phyloP scores from a whole-genome alignment of 2,888 invertebrate genomes.

The Acleris emargana region DNA sequence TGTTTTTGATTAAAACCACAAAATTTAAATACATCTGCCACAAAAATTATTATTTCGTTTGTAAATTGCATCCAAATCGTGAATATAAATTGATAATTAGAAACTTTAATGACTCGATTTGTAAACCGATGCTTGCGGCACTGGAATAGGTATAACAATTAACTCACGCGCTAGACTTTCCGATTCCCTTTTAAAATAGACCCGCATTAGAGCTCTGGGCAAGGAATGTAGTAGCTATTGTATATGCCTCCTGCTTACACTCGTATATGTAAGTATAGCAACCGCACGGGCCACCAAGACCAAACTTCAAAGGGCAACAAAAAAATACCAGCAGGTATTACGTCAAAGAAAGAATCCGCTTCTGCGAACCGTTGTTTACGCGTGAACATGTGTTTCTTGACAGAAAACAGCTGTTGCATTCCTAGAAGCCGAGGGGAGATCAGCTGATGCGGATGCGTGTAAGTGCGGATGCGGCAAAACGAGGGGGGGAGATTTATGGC shows the following conservation, averaged over 20 bases:
- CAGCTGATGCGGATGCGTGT: constrained; percentile 45
- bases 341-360: constrained; percentile 29
- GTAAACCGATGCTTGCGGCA: too few species aligned
- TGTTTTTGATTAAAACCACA: constrained; percentile 1
- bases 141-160: too few species aligned
- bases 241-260: neutral
- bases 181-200: too few species aligned
- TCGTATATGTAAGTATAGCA: too few species aligned
- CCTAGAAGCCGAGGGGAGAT: constrained; percentile 44
- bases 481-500: constrained; percentile 11
- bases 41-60: constrained; percentile 2
- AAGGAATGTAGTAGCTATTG: neutral
- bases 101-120: neutral
- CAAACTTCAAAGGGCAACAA: constrained; percentile 18
- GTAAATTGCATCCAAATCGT: neutral
- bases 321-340: constrained; percentile 27
- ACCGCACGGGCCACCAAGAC: constrained; percentile 1
- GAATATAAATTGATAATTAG: neutral
- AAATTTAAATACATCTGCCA: constrained; percentile 10
- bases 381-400: constrained; percentile 54
- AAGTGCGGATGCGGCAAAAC: neutral
- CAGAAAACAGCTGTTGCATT: constrained; percentile 57
- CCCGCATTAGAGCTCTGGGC: too few species aligned
- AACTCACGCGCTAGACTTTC: too few species aligned
- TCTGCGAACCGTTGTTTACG: constrained; percentile 42